Evolutionary conservation across 1,140 invertebrate genomes (phyloP), one percentile per base, ranked within the genome.

Genomic region (Heliconius hewitsoni): DNA sequence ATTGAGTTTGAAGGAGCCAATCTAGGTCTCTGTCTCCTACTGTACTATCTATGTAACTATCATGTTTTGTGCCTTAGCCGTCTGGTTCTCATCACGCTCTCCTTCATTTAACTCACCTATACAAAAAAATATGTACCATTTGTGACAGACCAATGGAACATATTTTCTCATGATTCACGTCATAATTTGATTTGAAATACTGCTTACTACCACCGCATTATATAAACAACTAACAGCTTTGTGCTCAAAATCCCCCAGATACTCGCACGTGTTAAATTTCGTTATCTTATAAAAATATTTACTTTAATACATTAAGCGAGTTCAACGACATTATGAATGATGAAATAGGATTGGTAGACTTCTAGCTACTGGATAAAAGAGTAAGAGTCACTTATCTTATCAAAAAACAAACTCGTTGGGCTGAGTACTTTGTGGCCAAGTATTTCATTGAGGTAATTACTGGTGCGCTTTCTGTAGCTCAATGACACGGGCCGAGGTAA

Each of bases 401-500:
- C 83, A 83, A 81, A 77, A 76, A 82, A 80, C 71, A 81, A 79
- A 52, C 79, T 73, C 42, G 52, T 11, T 73, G 79, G 79, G 76
- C 27, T 46, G 71, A 75, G 73, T 50, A 76, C 37, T 71, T 71
- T 79, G 18, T 76, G 55, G 23, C 57, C 37, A 46, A 71, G 39
- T 75, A 13, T 52, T 73, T 78, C n/a, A 73, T 73, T 57, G 60
- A 77, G 52, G 78, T 78, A 83, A 81, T 84, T 76, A 83, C 78
- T 66, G 52, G 46, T 60, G 60, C 74, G 73, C 72, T 75, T 83
- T 78, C 76, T 80, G 71, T 81, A 78, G 70, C 66, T 80, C 82
- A 82, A 82, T 86, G 76, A 82, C 77, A 80, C 46, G 71, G 74
- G 37, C 74, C 80, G 75, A 83, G 83, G 84, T 87, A 89, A 90